Evolutionary conservation across 2,888 invertebrate genomes (phyloP).

Genomic region (Magallana nippona): DNA sequence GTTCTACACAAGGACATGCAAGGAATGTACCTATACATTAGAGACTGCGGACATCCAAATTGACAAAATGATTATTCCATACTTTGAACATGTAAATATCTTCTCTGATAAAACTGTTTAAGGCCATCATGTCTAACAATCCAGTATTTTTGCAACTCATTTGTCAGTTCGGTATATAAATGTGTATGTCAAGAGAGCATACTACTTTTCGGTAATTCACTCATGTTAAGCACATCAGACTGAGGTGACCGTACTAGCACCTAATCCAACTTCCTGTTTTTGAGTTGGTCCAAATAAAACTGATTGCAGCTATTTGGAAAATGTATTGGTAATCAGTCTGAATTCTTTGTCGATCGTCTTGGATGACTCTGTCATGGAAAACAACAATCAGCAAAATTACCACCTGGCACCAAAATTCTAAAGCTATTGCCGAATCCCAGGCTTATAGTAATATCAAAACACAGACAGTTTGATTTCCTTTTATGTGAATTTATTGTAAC

Average conservation of each 20-base stretch:
- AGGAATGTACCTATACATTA: background rate
- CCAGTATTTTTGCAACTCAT: background rate
- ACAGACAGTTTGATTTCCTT: background rate
- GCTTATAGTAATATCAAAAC: background rate
- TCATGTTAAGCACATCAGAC: background rate
- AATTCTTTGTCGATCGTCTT: background rate
- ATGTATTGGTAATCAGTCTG: background rate
- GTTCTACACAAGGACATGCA: background rate
- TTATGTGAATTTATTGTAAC: background rate
- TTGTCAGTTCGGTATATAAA: background rate
- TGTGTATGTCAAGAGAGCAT: background rate
- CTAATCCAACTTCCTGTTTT: background rate
- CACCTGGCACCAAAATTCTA: background rate
- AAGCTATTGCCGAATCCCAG: background rate
- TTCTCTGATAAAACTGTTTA: background rate
- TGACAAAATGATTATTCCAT: background rate
- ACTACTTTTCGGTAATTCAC: background rate
- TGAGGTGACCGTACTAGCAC: background rate
- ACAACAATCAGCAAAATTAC: background rate
- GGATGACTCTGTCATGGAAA: background rate
- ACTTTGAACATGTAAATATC: background rate
- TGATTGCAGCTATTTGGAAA: background rate
- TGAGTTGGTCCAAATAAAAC: background rate
- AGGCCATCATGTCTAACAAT: background rate
- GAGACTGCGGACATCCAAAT: background rate